phyloP scores from a whole-genome alignment of 2,888 invertebrate species.

The Papilio demoleus region DNA sequence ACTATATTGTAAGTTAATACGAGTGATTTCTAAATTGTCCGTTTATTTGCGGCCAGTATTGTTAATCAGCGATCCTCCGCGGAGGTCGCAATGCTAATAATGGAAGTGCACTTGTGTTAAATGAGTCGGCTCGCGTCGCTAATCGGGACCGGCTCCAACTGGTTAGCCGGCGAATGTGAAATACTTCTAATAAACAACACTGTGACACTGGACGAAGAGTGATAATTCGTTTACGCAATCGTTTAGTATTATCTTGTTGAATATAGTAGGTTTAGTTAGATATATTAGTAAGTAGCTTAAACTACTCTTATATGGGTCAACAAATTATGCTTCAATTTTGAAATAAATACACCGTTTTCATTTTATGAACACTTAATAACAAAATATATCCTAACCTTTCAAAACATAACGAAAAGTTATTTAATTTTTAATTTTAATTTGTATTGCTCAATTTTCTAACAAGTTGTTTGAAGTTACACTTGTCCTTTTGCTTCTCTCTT shows the following conservation, averaged over 20 bases:
- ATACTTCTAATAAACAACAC: constrained; percentile 62
- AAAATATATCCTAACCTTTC: too few relatives aligned
- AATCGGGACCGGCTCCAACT: constrained; percentile 55
- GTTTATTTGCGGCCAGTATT: constrained; percentile 24
- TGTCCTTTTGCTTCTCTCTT: constrained; percentile 1
- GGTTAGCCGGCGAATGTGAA: constrained; percentile 57
- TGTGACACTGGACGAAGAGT: constrained; percentile 51
- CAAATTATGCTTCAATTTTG: constrained; percentile 1
- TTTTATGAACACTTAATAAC: too few relatives aligned
- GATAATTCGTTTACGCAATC: constrained; percentile 51
- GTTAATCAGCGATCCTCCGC: constrained; percentile 22
- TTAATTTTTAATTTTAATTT: too few relatives aligned
- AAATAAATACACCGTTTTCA: background rate
- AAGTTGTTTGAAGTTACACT: constrained; percentile 2
- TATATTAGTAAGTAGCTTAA: constrained; percentile 15
- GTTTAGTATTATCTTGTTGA: constrained; percentile 42
- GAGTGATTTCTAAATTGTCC: background rate
- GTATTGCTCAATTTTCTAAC: background rate
- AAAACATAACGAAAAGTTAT: too few relatives aligned
- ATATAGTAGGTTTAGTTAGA: constrained; percentile 27
- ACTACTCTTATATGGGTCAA: too few relatives aligned
- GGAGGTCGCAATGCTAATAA: constrained; percentile 35
- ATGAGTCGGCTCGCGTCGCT: constrained; percentile 53
- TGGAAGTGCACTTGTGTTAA: constrained; percentile 37
- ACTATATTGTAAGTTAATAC: too few relatives aligned